phyloP scores from a whole-genome alignment of 37 sponge, comb jelly and placozoan species.

The Aplysina aerophoba region DNA sequence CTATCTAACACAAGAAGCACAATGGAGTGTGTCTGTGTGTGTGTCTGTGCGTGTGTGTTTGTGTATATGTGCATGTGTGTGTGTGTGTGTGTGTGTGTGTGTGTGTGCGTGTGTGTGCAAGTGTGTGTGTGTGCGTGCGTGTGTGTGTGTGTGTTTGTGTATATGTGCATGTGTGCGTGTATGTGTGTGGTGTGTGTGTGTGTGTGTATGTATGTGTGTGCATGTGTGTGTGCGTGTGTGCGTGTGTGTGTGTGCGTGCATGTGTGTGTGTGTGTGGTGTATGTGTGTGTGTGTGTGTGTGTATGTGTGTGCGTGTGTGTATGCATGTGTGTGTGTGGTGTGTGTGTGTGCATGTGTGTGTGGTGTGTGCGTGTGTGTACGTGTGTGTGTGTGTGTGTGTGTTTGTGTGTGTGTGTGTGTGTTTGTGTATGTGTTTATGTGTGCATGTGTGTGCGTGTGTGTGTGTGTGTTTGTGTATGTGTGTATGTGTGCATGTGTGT shows the following conservation, averaged over 20 bases:
- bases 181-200: no score
- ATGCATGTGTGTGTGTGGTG: slow-evolving; percentile 32
- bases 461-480: no score
- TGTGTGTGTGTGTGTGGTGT: no score
- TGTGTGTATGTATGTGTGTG: no score
- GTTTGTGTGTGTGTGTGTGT: background rate
- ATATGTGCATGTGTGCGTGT: no score
- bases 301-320: no score
- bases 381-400: slow-evolving; percentile 18
- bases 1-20: no score
- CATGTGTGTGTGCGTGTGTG: background rate
- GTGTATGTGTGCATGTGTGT: background rate
- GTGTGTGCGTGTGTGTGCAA: background rate
- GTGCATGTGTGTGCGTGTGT: no score
- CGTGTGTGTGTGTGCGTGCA: background rate
- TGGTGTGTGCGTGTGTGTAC: slow-evolving; percentile 7
- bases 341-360: slow-evolving; percentile 49
- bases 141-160: background rate
- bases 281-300: no score
- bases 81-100: slow-evolving; percentile 55
- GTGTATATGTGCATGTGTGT: slow-evolving; percentile 17
- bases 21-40: no score
- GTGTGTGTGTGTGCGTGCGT: slow-evolving; percentile 23
- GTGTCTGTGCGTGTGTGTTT: no score
- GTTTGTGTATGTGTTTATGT: no score